A percentile compares a stretch with the other conserved stretches of the same genome.
These are phyloP conservation scores for Steinernema hermaphroditum DNA, from an alignment of 2,888 invertebrate genomes.

Conservation along the genomic window DNA sequence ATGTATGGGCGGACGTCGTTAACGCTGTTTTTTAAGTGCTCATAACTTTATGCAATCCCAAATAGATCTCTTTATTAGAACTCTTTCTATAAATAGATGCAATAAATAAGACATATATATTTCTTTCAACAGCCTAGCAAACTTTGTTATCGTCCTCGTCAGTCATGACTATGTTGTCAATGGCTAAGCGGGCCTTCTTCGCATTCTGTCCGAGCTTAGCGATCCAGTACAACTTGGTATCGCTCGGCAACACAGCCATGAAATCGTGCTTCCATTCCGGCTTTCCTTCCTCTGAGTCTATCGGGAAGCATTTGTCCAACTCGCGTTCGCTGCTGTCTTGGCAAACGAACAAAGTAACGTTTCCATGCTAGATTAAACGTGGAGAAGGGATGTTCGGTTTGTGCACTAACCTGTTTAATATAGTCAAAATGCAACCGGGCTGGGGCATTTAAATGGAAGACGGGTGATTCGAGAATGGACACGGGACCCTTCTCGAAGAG, in stretches of 20 bases:
- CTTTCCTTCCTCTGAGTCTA: conserved; percentile 10
- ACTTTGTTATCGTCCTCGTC: conserved; percentile 47
- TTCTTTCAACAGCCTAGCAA: conserved; percentile 37
- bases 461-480: conserved; percentile 61
- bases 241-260: conserved; percentile 61
- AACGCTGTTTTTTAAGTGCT: conserved; percentile 33
- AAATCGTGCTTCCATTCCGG: conserved; percentile 43
- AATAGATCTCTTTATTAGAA: conserved; percentile 28
- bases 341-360: conserved; percentile 60
- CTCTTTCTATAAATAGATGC: neutral
- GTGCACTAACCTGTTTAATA: conserved; percentile 44
- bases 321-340: conserved; percentile 63
- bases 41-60: neutral
- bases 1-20: conserved; percentile 39
- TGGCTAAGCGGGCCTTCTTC: conserved; percentile 44
- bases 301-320: conserved; percentile 60
- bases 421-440: conserved; percentile 63
- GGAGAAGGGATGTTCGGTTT: neutral
- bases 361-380: conserved; percentile 45
- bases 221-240: conserved; percentile 61
- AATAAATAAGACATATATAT: neutral
- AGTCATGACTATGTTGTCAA: conserved; percentile 49
- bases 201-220: conserved; percentile 43
- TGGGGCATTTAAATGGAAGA: conserved; percentile 60
- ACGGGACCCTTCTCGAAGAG: conserved; percentile 49